These are phyloP conservation scores for Petrophora chlorosata DNA, from an alignment of 2,888 invertebrate species.

Conservation along the genomic window DNA sequence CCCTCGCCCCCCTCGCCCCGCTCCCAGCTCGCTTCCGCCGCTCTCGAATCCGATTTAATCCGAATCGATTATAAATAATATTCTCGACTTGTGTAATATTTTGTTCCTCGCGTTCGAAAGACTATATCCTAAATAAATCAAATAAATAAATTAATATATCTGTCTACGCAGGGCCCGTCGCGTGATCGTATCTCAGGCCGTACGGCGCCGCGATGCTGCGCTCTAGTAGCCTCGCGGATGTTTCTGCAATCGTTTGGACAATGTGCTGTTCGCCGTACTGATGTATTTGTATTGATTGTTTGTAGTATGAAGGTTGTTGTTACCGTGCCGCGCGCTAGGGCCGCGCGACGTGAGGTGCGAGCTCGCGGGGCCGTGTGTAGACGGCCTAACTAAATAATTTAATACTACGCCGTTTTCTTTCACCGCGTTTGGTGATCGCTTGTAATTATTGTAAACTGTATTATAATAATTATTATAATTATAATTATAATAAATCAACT, in stretches of 20 bases:
- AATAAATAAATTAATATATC: slow-evolving; percentile 43
- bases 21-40: slow-evolving; percentile 74
- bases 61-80: slow-evolving; percentile 82
- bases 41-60: slow-evolving; percentile 78
- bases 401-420: slow-evolving; percentile 83
- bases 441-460: slow-evolving; percentile 85
- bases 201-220: slow-evolving; percentile 19
- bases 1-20: slow-evolving; percentile 50
- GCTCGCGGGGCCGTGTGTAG: slow-evolving; percentile 53
- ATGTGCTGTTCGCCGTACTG: slow-evolving; percentile 30
- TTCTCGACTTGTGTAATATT: slow-evolving; percentile 83
- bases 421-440: slow-evolving; percentile 83
- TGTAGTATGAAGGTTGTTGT: slow-evolving; percentile 12
- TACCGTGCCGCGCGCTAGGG: slow-evolving; percentile 19
- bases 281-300: slow-evolving; percentile 29
- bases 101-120: slow-evolving; percentile 84
- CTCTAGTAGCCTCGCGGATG: slow-evolving; percentile 22
- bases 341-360: slow-evolving; percentile 41
- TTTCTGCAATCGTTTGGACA: slow-evolving; percentile 26
- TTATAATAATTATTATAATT: slow-evolving; percentile 84
- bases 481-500: slow-evolving; percentile 83
- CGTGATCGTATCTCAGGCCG: slow-evolving; percentile 43
- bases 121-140: slow-evolving; percentile 81
- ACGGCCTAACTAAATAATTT: slow-evolving; percentile 71
- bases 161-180: slow-evolving; percentile 53